A percentile compares a stretch with the other conserved stretches of the same genome.
phyloP scores from a whole-genome alignment of 2,888 invertebrate species.

The Polymixis lichenea region DNA sequence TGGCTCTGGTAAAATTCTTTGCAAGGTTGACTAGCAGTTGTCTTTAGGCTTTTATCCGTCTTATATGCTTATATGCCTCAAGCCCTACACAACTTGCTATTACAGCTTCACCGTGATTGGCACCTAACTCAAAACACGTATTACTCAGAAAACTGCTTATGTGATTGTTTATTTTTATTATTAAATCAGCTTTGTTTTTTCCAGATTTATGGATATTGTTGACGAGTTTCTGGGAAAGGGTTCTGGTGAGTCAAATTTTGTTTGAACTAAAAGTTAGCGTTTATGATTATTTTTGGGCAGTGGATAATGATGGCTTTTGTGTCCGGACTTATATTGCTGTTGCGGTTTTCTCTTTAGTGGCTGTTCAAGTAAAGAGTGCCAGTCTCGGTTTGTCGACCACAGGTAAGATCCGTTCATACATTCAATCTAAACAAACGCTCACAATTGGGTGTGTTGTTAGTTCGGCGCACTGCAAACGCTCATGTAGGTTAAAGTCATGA shows the following conservation, averaged over 20 bases:
- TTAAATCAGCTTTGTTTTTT: constrained; percentile 78
- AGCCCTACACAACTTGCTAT: constrained; percentile 1
- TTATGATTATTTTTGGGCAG: constrained; percentile 77
- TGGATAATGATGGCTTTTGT: constrained; percentile 72
- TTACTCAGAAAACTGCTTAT: constrained; percentile 37
- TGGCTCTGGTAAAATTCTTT: not conserved
- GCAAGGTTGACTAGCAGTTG: not conserved
- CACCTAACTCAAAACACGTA: constrained; percentile 36
- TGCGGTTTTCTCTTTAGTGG: constrained; percentile 80
- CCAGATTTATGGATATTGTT: constrained; percentile 85
- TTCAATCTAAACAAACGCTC: constrained; percentile 76
- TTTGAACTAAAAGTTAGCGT: constrained; percentile 77
- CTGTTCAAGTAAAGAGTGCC: constrained; percentile 74
- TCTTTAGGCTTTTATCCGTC: not conserved
- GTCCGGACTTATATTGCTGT: constrained; percentile 72
- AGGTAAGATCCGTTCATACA: constrained; percentile 72
- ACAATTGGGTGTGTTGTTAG: constrained; percentile 76
- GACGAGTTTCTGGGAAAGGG: constrained; percentile 83
- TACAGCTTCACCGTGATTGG: constrained; percentile 8
- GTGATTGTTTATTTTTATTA: constrained; percentile 56
- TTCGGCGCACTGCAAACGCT: constrained; percentile 70
- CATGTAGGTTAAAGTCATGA: constrained; percentile 83
- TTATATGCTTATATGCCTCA: not conserved
- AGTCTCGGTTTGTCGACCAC: constrained; percentile 72
- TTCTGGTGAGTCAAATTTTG: constrained; percentile 82